Percentiles rank a stretch among this genome's conserved stretches.
Evolutionary conservation across 2,797 vertebrate species (phyloP).

Genomic region (Sebastes glaucus): DNA sequence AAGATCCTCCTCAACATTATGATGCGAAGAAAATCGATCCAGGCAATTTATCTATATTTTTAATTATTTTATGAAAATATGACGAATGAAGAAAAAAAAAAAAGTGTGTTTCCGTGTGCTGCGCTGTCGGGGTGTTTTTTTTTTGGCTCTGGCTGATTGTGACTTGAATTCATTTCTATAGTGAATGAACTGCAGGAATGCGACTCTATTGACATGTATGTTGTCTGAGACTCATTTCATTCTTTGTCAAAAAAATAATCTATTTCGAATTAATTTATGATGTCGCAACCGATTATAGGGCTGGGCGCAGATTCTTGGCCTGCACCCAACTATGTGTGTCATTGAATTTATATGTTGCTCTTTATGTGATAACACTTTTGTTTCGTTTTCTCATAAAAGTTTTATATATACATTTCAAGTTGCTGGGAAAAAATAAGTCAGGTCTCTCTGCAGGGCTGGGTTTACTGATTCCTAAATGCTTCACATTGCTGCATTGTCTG

Average conservation of each 20-base stretch:
- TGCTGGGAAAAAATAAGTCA: slow-evolving; percentile 19
- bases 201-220: slow-evolving; percentile 76
- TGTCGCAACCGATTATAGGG: slow-evolving; percentile 73
- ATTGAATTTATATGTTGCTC: slow-evolving; percentile 70
- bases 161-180: slow-evolving; percentile 88
- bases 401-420: slow-evolving; percentile 23
- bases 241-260: slow-evolving; percentile 48
- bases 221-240: slow-evolving; percentile 52
- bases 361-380: slow-evolving; percentile 60
- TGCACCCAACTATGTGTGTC: slow-evolving; percentile 76
- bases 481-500: slow-evolving; percentile 60
- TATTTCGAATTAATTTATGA: slow-evolving; percentile 66
- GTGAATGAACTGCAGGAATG: slow-evolving; percentile 86
- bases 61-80: slow-evolving; percentile 98
- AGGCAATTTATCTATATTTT: slow-evolving; percentile 90
- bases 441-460: slow-evolving; percentile 19
- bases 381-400: slow-evolving; percentile 57
- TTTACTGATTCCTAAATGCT: slow-evolving; percentile 40
- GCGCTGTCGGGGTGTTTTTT: slow-evolving; percentile 75
- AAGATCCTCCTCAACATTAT: slow-evolving; percentile 72
- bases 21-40: slow-evolving; percentile 60
- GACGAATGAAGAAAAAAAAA: slow-evolving; percentile 88
- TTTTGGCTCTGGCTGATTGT: slow-evolving; percentile 80
- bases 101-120: slow-evolving; percentile 77
- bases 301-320: slow-evolving; percentile 75